Evolutionary conservation across 2,888 invertebrate genomes (phyloP), one percentile per base, ranked within the genome.

Genomic region (Watsonalla cultraria): DNA sequence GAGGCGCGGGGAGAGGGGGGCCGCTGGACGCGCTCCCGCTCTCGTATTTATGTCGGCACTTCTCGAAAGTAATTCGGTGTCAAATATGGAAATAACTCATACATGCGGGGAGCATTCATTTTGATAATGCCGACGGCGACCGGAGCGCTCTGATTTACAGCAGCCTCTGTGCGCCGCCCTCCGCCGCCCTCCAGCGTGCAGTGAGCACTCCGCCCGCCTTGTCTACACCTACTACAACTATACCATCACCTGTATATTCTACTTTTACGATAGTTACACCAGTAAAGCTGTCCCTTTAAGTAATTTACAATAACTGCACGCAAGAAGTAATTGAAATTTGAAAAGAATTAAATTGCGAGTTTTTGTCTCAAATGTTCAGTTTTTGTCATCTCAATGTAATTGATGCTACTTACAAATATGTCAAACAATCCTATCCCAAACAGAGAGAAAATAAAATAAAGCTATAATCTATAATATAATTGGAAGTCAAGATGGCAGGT

Each of bases 31-130:
- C 72, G 60, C 66, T 56, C 71, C 66, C 65, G 68, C 76, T 78
- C 35, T 4, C 67, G 70, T 88, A 87, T 90, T 90, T 90, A 90
- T 90, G 90, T 89, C 86, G 82, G 87, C 90, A 88, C 89, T 90
- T 89, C 88, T 83, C 81, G 86, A 90, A 90, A 90, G 90, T 90
- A 90, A 90, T 90, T 90, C 90, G 82, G 88, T 90, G 89, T 89
- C 90, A 90, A 90, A 90, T 90, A 90, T 90, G 89, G 89, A 89
- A 85, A 90, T 90, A 90, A 90, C 87, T 90, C 90, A 90, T 90
- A 90, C 86, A 77, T 79, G 84, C 78, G 62, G 82, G 78, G 87
- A 82, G 80, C 90, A 90, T 90, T 82, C 82, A 90, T 90, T 90
- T 89, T 90, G 84, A 90, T 90, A 90, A 90, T 88, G 80, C 83